Evolutionary conservation across 1,140 invertebrate species (phyloP).

Genomic region (Linepithema humile): DNA sequence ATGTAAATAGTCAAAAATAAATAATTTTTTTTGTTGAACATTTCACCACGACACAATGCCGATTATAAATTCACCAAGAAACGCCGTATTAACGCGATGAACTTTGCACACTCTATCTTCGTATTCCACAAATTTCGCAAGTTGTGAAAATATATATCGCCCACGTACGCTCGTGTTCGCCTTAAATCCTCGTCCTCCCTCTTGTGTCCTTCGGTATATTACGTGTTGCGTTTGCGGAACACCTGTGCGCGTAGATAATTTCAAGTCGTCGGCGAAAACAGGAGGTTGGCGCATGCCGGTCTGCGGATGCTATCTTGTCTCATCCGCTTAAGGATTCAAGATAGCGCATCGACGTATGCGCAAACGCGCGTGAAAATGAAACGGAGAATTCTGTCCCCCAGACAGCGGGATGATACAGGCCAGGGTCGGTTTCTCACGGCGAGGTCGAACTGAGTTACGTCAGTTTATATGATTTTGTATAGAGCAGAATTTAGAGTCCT

Average conservation of each 20-base stretch:
- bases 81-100: background rate
- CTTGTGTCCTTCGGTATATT: background rate
- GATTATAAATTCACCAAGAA: background rate
- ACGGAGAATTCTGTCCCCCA: background rate
- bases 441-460: slow-evolving; percentile 48
- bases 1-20: background rate
- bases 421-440: slow-evolving; percentile 50
- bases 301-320: background rate
- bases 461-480: slow-evolving; percentile 5
- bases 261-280: background rate
- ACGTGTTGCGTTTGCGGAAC: background rate
- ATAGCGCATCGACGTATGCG: background rate
- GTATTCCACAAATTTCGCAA: background rate
- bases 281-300: background rate
- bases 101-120: background rate
- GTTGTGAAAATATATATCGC: background rate
- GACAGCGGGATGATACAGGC: slow-evolving; percentile 13
- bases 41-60: background rate
- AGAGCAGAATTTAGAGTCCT: background rate
- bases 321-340: slow-evolving; percentile 1
- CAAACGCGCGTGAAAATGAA: slow-evolving; percentile 12
- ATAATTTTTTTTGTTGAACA: background rate
- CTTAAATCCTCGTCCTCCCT: background rate
- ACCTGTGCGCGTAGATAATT: slow-evolving; percentile 6
- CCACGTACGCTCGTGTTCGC: background rate